These are phyloP conservation scores for Rhadinocentrus ornatus DNA, from an alignment of 2,797 vertebrate genomes.

Conservation along the genomic window DNA sequence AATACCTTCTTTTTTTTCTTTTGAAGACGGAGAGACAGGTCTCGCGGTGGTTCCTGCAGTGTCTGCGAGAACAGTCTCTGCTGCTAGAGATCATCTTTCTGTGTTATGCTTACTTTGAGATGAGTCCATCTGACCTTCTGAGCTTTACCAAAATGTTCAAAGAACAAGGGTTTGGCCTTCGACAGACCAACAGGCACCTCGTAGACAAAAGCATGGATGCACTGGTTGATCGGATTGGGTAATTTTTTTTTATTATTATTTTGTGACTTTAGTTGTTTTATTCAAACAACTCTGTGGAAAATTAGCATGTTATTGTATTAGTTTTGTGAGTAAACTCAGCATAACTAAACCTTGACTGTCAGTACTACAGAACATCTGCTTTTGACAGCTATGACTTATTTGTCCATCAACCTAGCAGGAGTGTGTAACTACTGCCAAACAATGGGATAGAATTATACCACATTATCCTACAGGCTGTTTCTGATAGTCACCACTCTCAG, in stretches of 20 bases:
- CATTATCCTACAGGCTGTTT: neutral
- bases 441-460: too few species aligned
- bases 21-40: constrained; percentile 93
- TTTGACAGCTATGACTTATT: too few species aligned
- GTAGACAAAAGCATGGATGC: constrained; percentile 95
- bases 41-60: constrained; percentile 95
- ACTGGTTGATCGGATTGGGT: constrained; percentile 95
- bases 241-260: too few species aligned
- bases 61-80: constrained; percentile 94
- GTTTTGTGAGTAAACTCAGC: too few species aligned
- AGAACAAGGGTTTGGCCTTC: constrained; percentile 93
- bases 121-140: constrained; percentile 89
- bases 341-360: too few species aligned
- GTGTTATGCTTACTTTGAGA: constrained; percentile 97
- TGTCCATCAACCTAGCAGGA: too few species aligned
- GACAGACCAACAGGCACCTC: constrained; percentile 95
- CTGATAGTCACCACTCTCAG: neutral
- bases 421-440: too few species aligned
- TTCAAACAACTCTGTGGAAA: too few species aligned
- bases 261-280: too few species aligned
- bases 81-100: constrained; percentile 96
- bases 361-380: too few species aligned
- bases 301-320: too few species aligned
- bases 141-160: constrained; percentile 93
- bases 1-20: neutral